Percentiles rank a stretch among this genome's conserved stretches.
phyloP scores from a whole-genome alignment of 2,888 invertebrate species.

The Psylliodes chrysocephalus region DNA sequence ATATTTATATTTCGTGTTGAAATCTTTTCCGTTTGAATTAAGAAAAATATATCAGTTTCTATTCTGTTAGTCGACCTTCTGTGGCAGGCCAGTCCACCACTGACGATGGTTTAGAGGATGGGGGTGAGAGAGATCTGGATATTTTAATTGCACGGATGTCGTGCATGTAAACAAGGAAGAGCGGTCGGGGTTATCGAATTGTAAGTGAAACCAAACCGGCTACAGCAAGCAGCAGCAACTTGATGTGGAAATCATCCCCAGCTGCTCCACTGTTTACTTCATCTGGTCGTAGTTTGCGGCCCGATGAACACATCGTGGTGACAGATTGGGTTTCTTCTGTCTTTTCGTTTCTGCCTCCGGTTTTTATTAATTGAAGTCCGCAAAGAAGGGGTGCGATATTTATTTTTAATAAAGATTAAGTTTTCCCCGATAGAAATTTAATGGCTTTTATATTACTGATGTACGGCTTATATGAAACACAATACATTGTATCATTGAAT shows the following conservation, averaged over 20 bases:
- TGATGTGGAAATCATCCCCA: slow-evolving; percentile 49
- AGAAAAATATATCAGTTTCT: too few relatives aligned
- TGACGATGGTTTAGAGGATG: slow-evolving; percentile 44
- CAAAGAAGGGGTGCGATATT: slow-evolving; percentile 4
- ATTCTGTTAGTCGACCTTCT: not conserved
- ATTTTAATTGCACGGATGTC: slow-evolving; percentile 59
- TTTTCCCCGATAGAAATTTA: too few relatives aligned
- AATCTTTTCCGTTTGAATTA: too few relatives aligned
- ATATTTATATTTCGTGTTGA: too few relatives aligned
- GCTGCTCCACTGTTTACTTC: slow-evolving; percentile 62
- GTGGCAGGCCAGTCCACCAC: slow-evolving; percentile 5
- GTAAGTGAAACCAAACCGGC: slow-evolving; percentile 59
- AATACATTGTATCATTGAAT: too few relatives aligned
- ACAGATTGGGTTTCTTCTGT: slow-evolving; percentile 30
- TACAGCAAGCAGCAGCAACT: slow-evolving; percentile 22
- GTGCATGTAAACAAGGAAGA: slow-evolving; percentile 60
- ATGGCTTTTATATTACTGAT: too few relatives aligned
- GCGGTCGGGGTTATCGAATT: slow-evolving; percentile 58
- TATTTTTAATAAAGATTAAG: slow-evolving; percentile 1
- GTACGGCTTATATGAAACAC: too few relatives aligned
- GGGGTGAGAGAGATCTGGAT: slow-evolving; percentile 46
- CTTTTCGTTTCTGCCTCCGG: not conserved
- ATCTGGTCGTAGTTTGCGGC: slow-evolving; percentile 63
- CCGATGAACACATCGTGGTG: slow-evolving; percentile 50
- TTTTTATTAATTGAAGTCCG: slow-evolving; percentile 12